A percentile compares a stretch with the other conserved stretches of the same genome.
These are phyloP conservation scores for Dendrophyllia cribrosa DNA, from an alignment of 64 coral and sea anemone genomes.

Conservation along the genomic window DNA sequence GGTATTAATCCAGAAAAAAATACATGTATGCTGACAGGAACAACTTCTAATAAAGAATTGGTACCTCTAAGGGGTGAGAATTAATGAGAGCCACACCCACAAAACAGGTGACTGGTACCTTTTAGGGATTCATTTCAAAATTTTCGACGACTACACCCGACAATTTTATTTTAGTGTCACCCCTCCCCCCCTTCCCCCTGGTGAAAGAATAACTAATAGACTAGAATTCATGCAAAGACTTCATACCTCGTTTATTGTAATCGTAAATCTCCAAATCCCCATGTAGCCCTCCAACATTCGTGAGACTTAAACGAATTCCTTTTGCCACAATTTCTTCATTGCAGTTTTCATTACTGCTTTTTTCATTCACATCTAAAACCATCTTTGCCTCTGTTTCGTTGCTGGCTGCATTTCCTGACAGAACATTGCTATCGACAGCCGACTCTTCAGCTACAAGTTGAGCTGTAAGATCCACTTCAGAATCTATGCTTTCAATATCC, in stretches of 20 bases:
- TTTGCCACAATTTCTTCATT: conserved; percentile 21
- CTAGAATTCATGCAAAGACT: background rate
- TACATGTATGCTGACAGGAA: too few relatives aligned
- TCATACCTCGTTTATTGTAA: conserved; percentile 49
- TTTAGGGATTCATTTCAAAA: too few relatives aligned
- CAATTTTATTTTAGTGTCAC: too few relatives aligned
- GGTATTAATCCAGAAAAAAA: too few relatives aligned
- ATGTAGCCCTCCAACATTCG: conserved; percentile 54
- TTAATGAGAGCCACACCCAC: too few relatives aligned
- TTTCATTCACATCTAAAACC: background rate
- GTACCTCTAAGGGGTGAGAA: too few relatives aligned
- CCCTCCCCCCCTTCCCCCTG: too few relatives aligned
- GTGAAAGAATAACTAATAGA: background rate
- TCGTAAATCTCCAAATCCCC: conserved; percentile 75
- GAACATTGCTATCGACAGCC: background rate
- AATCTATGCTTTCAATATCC: conserved; percentile 46
- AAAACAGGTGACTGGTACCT: too few relatives aligned
- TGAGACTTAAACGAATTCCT: conserved; percentile 69
- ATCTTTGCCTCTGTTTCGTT: background rate
- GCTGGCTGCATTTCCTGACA: background rate
- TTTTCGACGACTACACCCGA: too few relatives aligned
- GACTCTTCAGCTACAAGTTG: background rate
- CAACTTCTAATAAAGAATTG: too few relatives aligned
- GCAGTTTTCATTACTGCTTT: background rate
- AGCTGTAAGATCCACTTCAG: background rate